Evolutionary conservation across 2,888 invertebrate genomes (phyloP).

Genomic region (Eudemis profundana): DNA sequence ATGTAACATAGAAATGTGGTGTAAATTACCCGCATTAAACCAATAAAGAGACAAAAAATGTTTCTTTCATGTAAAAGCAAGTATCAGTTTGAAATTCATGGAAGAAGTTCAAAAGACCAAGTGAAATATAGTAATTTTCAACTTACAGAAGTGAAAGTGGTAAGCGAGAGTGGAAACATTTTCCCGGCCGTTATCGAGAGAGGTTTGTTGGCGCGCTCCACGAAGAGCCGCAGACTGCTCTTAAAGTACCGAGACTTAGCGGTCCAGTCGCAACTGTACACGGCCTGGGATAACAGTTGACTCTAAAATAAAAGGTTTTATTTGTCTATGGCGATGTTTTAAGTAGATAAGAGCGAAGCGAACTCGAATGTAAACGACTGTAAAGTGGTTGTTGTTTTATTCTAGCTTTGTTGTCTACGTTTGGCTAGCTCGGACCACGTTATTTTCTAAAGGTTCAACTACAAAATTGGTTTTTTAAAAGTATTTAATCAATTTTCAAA

Average conservation of each 20-base stretch:
- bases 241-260: conserved; percentile 62
- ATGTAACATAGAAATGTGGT: too few species aligned
- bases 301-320: conserved; percentile 59
- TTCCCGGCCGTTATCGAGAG: conserved; percentile 66
- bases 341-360: conserved; percentile 27
- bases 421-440: not conserved
- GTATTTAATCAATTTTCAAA: too few species aligned
- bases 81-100: not conserved
- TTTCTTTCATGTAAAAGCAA: not conserved
- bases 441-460: not conserved
- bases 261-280: conserved; percentile 70
- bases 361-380: conserved; percentile 27
- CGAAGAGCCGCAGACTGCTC: conserved; percentile 65
- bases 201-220: conserved; percentile 64
- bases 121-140: conserved; percentile 27
- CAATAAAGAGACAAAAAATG: too few species aligned
- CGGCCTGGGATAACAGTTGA: conserved; percentile 57
- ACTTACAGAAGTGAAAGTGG: conserved; percentile 71
- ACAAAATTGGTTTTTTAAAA: not conserved
- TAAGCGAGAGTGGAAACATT: conserved; percentile 69
- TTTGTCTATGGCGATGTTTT: conserved; percentile 18
- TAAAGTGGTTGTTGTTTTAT: conserved; percentile 5
- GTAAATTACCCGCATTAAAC: too few species aligned
- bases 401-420: conserved; percentile 11
- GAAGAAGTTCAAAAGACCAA: conserved; percentile 7